Evolutionary conservation across 1,140 invertebrate genomes (phyloP), one percentile per base, ranked within the genome.

Genomic region (Anoplophora glabripennis): DNA sequence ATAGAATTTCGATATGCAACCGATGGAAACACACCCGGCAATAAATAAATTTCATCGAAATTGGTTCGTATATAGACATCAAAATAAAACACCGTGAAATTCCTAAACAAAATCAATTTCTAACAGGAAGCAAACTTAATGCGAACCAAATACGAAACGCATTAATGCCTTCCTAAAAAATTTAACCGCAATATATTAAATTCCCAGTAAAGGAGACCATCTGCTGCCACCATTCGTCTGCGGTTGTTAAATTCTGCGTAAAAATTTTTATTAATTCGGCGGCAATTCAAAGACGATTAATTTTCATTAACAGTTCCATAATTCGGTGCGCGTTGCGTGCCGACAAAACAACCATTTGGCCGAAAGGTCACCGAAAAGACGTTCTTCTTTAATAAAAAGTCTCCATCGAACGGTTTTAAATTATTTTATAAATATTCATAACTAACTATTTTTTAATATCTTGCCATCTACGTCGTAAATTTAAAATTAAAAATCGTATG

Each of bases 231-330:
- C 48, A 37, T n/a, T 47, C 54, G 48, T 48, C 21, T 48, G 34
- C n/a, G 17, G 44, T 46, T 48, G 38, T 57, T 37, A 47, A 47
- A 40, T 57, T 57, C 54, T 37, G 44, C 54, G 54, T 57, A 57
- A 57, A 57, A 57, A 12, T 40, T 28, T 21, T 8, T 35, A 47
- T 48, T 33, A 48, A 38, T 49, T 49, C 28, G 47, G 5, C 28
- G 47, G 28, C 21, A 49, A 35, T 49, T 49, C 12, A 14, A 9
- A 49, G 12, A 49, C 47, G 33, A 49, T 49, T 35, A 49, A 49
- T 49, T 49, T 36, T 49, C 47, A 49, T 49, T 49, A 49, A 49
- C 36, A 14, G 21, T 28, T 28, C 21, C 21, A 28, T 28, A 28
- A 28, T 28, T 28, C 21, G 21, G 21, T 28, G 2, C 21, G 21